Conservation (phyloP, 2,888 invertebrate genomes). For the Resseliella maxima region DNA sequence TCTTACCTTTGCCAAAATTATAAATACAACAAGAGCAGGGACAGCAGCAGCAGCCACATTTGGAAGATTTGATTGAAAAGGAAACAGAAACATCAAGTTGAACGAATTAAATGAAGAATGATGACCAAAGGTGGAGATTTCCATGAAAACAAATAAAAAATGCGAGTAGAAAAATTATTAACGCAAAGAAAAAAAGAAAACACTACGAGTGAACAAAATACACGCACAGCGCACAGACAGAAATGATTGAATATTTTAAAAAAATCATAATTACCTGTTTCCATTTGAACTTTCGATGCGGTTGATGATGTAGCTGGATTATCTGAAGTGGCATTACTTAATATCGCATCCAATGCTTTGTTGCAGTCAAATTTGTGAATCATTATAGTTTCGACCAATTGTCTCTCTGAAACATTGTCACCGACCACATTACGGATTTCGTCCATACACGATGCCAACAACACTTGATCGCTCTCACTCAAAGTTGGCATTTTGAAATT, state of each 20-base stretch:
- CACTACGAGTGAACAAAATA: background rate
- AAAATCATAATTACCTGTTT: slow-evolving; percentile 64
- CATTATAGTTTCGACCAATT: slow-evolving; percentile 78
- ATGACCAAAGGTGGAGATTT: background rate
- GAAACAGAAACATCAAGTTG: background rate
- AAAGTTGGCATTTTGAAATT: slow-evolving; percentile 70
- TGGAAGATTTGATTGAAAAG: background rate
- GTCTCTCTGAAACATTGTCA: slow-evolving; percentile 78
- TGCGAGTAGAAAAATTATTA: slow-evolving; percentile 9
- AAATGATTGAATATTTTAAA: slow-evolving; percentile 56
- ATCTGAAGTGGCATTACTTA: slow-evolving; percentile 68
- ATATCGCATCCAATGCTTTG: slow-evolving; percentile 78
- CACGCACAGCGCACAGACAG: background rate
- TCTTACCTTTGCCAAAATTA: slow-evolving; percentile 68
- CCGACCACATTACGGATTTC: slow-evolving; percentile 84
- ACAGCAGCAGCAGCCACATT: background rate
- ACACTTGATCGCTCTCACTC: slow-evolving; percentile 77
- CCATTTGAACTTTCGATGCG: slow-evolving; percentile 56
- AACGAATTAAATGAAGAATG: background rate
- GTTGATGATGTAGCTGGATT: slow-evolving; percentile 59
- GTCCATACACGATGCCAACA: slow-evolving; percentile 85
- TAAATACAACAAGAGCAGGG: background rate
- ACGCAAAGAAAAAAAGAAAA: background rate
- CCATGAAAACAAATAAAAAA: slow-evolving; percentile 53
- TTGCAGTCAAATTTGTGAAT: slow-evolving; percentile 79